Base-by-base conservation (phyloP, 2,113 vertebrate genomes). In the Sitta europaea region DNA sequence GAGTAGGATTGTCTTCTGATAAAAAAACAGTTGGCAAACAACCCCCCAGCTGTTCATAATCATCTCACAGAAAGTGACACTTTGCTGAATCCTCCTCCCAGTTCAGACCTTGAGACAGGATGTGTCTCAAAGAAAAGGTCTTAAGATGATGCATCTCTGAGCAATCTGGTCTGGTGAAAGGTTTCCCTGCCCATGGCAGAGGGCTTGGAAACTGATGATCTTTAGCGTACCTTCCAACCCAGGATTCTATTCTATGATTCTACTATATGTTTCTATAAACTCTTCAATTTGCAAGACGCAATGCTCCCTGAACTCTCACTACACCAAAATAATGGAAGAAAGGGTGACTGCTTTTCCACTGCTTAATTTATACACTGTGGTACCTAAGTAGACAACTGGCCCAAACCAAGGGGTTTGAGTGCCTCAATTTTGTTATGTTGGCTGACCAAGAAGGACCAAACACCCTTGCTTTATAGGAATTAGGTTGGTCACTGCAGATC, bases 351-450 rank as follows among this genome's bases (percentile, higher is more conserved):
- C 7, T 72, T 78, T 78, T 72, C 19, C 31, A 31, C 38, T 11
- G 6, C 6, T n/a, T 70, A 53, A 63, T 8, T 82, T 40, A 23
- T 28, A 35, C 7, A 5, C 33, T 0, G 0, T 29, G 20, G 8
- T 57, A 48, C 23, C 7, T 68, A 55, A 76, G 18, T 5, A 33
- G 29, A 21, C 14, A 84, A 48, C 25, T 36, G 36, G 17, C 13
- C 22, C 28, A 73, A 31, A 51, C 16, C 9, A 36, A 68, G 11
- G 23, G 5, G 3, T 57, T 65, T 83, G 31, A 42, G 13, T 24
- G 7, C 20, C 35, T 83, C 25, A 11, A n/a, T 65, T 57, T 79
- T 43, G 22, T 9, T 61, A 22, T 2, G 0, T 48, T 82, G 14
- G 6, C 13, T 66, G 50, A 68, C 18, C 3, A 4, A n/a, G 25